Evolutionary conservation across 2,888 invertebrate genomes (phyloP).

Genomic region (Melanchra persicariae): DNA sequence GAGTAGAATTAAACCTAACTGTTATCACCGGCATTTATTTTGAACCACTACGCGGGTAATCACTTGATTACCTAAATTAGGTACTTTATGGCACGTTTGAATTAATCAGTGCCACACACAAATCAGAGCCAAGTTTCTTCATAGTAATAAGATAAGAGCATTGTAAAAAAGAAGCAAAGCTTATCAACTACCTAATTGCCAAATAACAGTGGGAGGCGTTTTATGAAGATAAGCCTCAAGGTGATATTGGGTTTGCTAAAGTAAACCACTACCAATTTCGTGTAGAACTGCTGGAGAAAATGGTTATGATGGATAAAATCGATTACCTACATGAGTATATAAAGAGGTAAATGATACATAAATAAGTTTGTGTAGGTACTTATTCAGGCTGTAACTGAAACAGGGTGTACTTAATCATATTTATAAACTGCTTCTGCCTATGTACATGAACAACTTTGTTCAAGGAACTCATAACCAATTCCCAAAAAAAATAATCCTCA

Average conservation of each 20-base stretch:
- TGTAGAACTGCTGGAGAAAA: neutral
- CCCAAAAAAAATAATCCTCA: no score
- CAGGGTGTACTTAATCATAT: no score
- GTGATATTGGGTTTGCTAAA: constrained; percentile 16
- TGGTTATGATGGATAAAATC: neutral
- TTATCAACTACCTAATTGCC: constrained; percentile 60
- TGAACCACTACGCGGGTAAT: neutral
- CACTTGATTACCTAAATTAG: neutral
- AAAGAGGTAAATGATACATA: neutral
- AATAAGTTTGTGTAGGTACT: no score
- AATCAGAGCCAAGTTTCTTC: constrained; percentile 57
- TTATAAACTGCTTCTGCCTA: no score
- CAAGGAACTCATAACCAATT: no score
- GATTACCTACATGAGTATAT: neutral
- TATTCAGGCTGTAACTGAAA: no score
- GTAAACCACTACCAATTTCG: constrained; percentile 13
- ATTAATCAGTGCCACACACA: constrained; percentile 74
- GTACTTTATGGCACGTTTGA: neutral
- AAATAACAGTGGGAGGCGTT: constrained; percentile 34
- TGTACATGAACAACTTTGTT: no score
- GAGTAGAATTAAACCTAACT: constrained; percentile 18
- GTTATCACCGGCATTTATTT: constrained; percentile 15
- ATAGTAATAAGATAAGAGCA: constrained; percentile 63
- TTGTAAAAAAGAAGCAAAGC: constrained; percentile 49
- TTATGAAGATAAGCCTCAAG: constrained; percentile 48